phyloP scores from a whole-genome alignment of 2,797 vertebrate genomes.

The Sebastes diploproa region DNA sequence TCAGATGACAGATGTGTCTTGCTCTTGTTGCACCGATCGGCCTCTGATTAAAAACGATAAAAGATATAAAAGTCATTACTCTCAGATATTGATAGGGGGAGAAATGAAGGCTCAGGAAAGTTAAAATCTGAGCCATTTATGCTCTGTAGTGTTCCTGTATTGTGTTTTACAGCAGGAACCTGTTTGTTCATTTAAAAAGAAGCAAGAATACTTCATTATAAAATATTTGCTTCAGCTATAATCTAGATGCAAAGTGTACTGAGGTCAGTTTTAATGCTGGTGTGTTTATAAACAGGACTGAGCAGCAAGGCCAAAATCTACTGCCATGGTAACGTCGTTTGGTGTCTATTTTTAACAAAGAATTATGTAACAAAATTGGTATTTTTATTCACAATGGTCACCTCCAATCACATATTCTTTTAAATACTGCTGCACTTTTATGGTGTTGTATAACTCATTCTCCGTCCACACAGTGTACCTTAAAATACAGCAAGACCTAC shows the following conservation, averaged over 20 bases:
- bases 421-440: constrained; percentile 18
- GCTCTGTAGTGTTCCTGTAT: not conserved
- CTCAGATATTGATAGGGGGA: not conserved
- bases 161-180: not conserved
- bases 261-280: constrained; percentile 3
- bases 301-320: constrained; percentile 3
- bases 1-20: not conserved
- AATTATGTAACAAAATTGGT: constrained; percentile 46
- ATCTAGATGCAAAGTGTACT: not conserved
- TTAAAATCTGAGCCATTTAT: not conserved
- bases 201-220: constrained; percentile 9
- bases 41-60: not conserved
- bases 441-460: constrained; percentile 21
- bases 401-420: constrained; percentile 18
- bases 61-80: not conserved
- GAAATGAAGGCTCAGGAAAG: not conserved
- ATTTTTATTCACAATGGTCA: constrained; percentile 33
- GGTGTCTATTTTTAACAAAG: constrained; percentile 51
- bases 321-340: constrained; percentile 29
- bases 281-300: constrained; percentile 8
- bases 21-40: not conserved
- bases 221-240: constrained; percentile 23
- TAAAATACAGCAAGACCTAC: not conserved
- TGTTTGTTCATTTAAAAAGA: constrained; percentile 13
- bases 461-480: not conserved